Evolutionary conservation across 1,140 invertebrate species (phyloP), one percentile per base, ranked within the genome.

Genomic region (Oppia nitens): DNA sequence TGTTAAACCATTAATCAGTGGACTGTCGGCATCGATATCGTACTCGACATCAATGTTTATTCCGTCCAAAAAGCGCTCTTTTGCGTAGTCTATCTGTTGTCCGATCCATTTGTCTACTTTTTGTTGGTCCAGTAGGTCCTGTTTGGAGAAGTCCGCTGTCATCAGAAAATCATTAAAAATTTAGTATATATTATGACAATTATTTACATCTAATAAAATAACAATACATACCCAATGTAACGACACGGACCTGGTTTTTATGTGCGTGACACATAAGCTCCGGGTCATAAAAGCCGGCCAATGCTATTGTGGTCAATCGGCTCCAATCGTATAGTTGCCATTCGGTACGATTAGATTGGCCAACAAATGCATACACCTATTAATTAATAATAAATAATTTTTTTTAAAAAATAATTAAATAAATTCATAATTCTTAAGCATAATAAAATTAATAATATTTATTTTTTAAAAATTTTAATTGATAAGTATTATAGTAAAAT

Each of bases 31-130:
- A 9, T 60, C 59, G 49, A 75, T 67, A 14, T 65, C 63, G 61
- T 66, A 65, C 57, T 75, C 74, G 65, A 68, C 72, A 60, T 74
- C 73, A 28, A 75, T 65, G 60, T 75, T 75, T 25, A 75, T 64
- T 6, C 74, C 74, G 66, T 75, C 74, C 24, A 74, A 60, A 52
- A 65, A 70, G 45, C 72, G 65, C 6, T 65, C 40, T 17, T 66
- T 54, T 1, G 69, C 66, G 50, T 64, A 51, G 0, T 61, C 55
- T 20, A 71, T 53, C 50, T 70, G 66, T n/a, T 68, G 40, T 24
- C 60, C 25, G 11, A 74, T 65, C 71, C 72, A 75, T 9, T 57
- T 45, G 25, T 61, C 26, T 21, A 70, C 60, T 12, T 60, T 51
- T 6, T 60, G 61, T 0, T 50, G 14, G 53, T 71, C 68, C 2